Conservation (phyloP, 1,140 invertebrate genomes). For the Maconellicoccus hirsutus region DNA sequence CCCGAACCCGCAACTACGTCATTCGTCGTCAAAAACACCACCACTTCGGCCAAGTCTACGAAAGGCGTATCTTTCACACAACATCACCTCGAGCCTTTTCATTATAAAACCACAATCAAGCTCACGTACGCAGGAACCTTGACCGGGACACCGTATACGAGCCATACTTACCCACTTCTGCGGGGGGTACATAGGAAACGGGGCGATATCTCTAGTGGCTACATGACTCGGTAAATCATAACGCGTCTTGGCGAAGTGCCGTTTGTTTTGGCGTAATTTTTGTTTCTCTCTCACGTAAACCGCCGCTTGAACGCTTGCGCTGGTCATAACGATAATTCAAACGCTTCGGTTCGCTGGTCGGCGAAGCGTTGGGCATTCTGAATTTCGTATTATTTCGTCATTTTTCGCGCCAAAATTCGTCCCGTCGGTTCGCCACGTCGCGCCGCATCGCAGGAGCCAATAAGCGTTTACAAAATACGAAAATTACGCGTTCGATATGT, state of each 20-base stretch:
- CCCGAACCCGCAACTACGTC: no score
- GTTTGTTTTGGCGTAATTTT: conserved; percentile 62
- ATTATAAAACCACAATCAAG: no score
- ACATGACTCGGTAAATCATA: conserved; percentile 70
- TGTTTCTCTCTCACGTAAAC: conserved; percentile 77
- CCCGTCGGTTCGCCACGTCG: no score
- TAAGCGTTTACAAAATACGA: no score
- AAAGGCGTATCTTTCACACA: no score
- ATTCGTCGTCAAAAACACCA: no score
- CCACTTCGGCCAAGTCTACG: no score
- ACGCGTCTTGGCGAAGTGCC: conserved; percentile 52
- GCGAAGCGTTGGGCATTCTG: conserved; percentile 12
- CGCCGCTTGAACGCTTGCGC: conserved; percentile 62
- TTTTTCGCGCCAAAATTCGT: background rate
- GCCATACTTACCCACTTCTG: conserved; percentile 53
- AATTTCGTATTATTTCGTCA: background rate
- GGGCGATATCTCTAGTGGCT: conserved; percentile 67
- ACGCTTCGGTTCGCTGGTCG: background rate
- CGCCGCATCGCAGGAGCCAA: no score
- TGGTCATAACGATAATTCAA: conserved; percentile 25
- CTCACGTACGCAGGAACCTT: no score
- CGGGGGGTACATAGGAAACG: conserved; percentile 71
- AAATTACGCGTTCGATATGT: no score
- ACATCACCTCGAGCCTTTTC: no score
- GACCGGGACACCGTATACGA: no score